A percentile compares a stretch with the other conserved stretches of the same genome.
Conservation (phyloP, 1,140 invertebrate genomes). For the Anastrepha obliqua region DNA sequence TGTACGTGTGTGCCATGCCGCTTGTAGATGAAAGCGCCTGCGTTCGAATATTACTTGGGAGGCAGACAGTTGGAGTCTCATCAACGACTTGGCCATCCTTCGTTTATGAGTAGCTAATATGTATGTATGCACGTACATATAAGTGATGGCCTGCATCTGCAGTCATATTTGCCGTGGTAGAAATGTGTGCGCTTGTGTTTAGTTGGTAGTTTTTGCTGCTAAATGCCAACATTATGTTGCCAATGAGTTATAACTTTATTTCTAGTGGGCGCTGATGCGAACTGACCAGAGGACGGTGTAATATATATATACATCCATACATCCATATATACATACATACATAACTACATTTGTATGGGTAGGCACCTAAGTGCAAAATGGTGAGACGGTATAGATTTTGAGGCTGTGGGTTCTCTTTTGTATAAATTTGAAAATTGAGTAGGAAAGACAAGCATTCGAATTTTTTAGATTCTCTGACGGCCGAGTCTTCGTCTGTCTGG, state of each 20-base stretch:
- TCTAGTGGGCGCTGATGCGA: slow-evolving; percentile 1
- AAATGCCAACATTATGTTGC: slow-evolving; percentile 35
- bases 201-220: slow-evolving; percentile 11
- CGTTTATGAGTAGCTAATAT: slow-evolving; percentile 1
- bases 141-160: background rate
- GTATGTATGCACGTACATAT: background rate
- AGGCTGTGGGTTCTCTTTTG: background rate
- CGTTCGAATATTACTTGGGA: background rate
- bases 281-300: background rate
- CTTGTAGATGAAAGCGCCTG: slow-evolving; percentile 5
- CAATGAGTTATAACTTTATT: slow-evolving; percentile 47
- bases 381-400: background rate
- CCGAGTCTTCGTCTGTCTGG: too few species aligned
- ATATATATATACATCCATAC: too few species aligned
- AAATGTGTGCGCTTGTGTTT: background rate
- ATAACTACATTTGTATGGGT: background rate
- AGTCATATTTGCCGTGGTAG: background rate
- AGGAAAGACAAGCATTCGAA: too few species aligned
- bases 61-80: background rate
- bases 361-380: background rate
- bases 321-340: background rate
- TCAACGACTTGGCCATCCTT: background rate
- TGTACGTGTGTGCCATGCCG: background rate
- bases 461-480: too few species aligned
- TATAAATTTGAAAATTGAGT: slow-evolving; percentile 9